Percentiles rank a stretch among this genome's conserved stretches.
These are phyloP conservation scores for Rhipidura dahli DNA, from an alignment of 2,113 vertebrate genomes.

Conservation along the genomic window DNA sequence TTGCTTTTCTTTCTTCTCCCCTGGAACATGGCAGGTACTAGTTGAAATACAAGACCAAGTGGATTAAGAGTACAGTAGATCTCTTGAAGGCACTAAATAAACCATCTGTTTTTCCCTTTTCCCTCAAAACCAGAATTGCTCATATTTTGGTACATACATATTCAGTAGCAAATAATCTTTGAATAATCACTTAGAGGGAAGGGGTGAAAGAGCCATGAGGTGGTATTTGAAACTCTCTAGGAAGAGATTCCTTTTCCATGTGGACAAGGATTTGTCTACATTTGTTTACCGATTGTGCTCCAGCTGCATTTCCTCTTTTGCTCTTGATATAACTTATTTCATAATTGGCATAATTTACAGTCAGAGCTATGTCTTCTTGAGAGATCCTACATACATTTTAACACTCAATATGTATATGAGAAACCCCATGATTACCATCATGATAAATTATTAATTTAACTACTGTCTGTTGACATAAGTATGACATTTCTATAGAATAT, in stretches of 20 bases:
- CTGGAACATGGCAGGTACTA: background rate
- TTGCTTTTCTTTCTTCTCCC: background rate
- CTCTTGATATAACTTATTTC: background rate
- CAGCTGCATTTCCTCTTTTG: background rate
- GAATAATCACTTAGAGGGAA: background rate
- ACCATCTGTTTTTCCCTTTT: background rate
- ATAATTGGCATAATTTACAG: background rate
- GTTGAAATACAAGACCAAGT: background rate
- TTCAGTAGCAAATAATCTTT: background rate
- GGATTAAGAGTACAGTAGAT: background rate
- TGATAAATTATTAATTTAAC: background rate
- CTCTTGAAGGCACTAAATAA: background rate
- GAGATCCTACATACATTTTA: background rate
- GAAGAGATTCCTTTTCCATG: background rate
- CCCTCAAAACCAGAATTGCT: background rate
- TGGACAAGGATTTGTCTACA: background rate
- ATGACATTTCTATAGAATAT: background rate
- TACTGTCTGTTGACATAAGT: background rate
- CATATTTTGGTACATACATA: background rate
- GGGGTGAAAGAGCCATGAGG: background rate
- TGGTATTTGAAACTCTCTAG: background rate
- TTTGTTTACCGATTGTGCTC: background rate
- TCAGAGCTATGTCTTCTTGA: background rate
- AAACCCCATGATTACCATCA: background rate
- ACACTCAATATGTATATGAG: background rate